Evolutionary conservation across 2,888 invertebrate genomes (phyloP).

Genomic region (Andrena trimmerana): DNA sequence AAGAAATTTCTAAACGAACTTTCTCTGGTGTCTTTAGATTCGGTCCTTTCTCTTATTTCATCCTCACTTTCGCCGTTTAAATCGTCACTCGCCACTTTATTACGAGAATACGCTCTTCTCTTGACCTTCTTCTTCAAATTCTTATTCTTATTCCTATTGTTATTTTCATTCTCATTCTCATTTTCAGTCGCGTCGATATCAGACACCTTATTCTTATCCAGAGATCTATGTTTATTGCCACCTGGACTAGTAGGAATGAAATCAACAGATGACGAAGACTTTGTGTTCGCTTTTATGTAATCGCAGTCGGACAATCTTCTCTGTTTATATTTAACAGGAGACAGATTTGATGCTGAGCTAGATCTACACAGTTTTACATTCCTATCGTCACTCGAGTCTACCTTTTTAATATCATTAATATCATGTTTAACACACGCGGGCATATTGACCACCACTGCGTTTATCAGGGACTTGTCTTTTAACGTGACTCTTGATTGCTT

Average conservation of each 20-base stretch:
- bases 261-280: slow-evolving; percentile 6
- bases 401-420: background rate
- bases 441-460: slow-evolving; percentile 15
- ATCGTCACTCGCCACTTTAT: background rate
- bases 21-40: background rate
- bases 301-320: slow-evolving; percentile 70
- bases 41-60: background rate
- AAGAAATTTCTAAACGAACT: slow-evolving; percentile 22
- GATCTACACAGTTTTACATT: slow-evolving; percentile 70
- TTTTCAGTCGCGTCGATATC: background rate
- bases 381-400: background rate
- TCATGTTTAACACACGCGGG: background rate
- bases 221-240: slow-evolving; percentile 25
- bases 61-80: slow-evolving; percentile 22
- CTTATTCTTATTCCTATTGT: background rate
- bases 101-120: background rate
- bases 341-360: slow-evolving; percentile 72
- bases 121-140: slow-evolving; percentile 9
- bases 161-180: slow-evolving; percentile 13
- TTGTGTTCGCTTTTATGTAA: slow-evolving; percentile 38
- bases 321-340: slow-evolving; percentile 56
- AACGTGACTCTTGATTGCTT: slow-evolving; percentile 76
- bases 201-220: background rate
- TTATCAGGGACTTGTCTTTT: slow-evolving; percentile 19
- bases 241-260: background rate